Percentiles rank a stretch among this genome's conserved stretches.
These are phyloP conservation scores for Chironomus tentans DNA, from an alignment of 2,888 invertebrate genomes.

Conservation along the genomic window DNA sequence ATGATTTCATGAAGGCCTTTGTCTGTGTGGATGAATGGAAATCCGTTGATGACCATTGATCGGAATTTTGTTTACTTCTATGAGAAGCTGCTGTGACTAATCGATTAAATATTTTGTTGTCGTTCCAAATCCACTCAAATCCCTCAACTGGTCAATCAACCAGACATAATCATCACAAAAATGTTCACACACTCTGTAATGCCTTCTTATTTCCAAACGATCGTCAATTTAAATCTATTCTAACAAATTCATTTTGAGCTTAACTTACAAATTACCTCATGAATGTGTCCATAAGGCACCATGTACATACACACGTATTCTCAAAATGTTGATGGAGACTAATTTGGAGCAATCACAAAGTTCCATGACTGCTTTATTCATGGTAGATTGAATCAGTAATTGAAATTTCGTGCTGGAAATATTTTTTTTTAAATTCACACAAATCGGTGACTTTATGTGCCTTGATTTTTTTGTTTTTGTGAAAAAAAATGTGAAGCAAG, in stretches of 20 bases:
- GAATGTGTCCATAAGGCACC: constrained; percentile 14
- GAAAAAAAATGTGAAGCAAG: too few species aligned
- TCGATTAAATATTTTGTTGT: too few species aligned
- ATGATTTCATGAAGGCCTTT: neutral
- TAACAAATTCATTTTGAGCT: neutral
- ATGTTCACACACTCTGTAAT: neutral
- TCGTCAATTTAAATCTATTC: neutral
- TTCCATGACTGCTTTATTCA: neutral
- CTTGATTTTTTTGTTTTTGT: neutral
- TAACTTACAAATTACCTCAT: constrained; percentile 10
- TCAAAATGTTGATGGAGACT: neutral
- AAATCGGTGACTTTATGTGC: neutral
- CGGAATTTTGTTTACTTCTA: too few species aligned
- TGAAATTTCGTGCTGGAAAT: constrained; percentile 23
- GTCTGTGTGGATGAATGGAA: neutral
- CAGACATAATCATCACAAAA: neutral
- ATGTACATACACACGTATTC: neutral
- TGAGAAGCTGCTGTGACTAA: too few species aligned
- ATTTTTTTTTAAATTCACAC: too few species aligned
- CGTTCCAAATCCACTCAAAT: too few species aligned
- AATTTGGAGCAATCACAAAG: neutral
- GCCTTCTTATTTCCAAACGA: neutral
- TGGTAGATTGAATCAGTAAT: constrained; percentile 11
- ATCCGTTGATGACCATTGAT: neutral
- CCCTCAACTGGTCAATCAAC: too few species aligned